These are phyloP conservation scores for Dicerorhinus sumatrensis DNA, from an alignment of 2,113 vertebrate species.

Conservation along the genomic window DNA sequence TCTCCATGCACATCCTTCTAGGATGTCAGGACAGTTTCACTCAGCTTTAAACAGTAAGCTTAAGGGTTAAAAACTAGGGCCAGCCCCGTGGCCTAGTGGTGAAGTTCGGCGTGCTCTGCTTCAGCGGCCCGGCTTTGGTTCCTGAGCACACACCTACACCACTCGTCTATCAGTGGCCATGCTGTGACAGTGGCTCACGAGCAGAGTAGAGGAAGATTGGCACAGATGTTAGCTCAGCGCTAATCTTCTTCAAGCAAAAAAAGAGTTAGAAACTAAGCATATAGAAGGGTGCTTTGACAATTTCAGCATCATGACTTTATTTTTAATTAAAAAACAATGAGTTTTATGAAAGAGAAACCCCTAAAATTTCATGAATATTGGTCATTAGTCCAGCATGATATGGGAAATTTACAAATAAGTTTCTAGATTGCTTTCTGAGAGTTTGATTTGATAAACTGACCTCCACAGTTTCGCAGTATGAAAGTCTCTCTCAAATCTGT, in stretches of 20 bases:
- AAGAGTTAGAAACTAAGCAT: not conserved
- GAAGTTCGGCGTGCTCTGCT: too few relatives aligned
- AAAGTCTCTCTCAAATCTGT: conserved; percentile 75
- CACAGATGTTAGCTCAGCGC: too few relatives aligned
- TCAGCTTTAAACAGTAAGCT: not conserved
- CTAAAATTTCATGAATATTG: not conserved
- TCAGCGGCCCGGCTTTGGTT: too few relatives aligned
- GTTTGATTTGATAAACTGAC: not conserved
- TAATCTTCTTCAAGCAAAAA: too few relatives aligned
- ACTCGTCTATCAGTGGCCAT: too few relatives aligned
- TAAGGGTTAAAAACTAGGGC: not conserved
- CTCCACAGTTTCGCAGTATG: conserved; percentile 45
- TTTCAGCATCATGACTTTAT: conserved; percentile 55
- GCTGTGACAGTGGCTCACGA: too few relatives aligned
- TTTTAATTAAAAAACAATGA: not conserved
- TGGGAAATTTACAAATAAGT: not conserved
- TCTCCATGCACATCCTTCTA: not conserved
- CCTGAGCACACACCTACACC: too few relatives aligned
- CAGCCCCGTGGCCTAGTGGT: too few relatives aligned
- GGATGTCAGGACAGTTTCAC: not conserved
- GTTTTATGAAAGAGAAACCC: conserved; percentile 18
- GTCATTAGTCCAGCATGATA: not conserved
- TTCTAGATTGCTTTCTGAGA: not conserved
- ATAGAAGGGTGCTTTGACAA: not conserved
- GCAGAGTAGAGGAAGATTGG: too few relatives aligned